Base-by-base conservation (phyloP, 2,888 invertebrate genomes). In the Drosophila differens region DNA sequence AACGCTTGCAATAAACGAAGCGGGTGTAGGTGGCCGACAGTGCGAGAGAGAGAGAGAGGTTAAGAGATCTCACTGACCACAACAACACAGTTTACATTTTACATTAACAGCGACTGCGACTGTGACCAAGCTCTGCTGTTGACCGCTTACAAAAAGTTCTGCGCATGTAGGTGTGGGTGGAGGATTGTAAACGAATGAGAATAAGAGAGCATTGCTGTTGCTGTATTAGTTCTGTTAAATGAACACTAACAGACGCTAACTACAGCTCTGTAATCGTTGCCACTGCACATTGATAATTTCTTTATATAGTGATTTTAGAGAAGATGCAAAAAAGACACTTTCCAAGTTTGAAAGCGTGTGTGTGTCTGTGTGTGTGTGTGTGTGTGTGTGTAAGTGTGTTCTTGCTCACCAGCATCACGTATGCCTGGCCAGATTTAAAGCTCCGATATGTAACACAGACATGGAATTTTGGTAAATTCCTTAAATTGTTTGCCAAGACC, bases 401-500 rank as follows among this genome's bases (percentile, higher is more conserved):
- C 16, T 16, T 47, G 9, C 9, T 25, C 25, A 47, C 16, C 4
- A 66, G 60, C 54, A 66, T 65, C 66, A 80, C 65, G 77, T 70
- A 61, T 70, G 44, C 39, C 60, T 37, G 39, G n/a, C 12, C 41
- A 81, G 81, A 81, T 80, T 39, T 49, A 32, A 79, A 72, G 68
- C 65, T 53, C 60, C n/a, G 79, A 79, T 79, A 79, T 73, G 81
- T 69, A 77, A 74, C 61, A 69, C 63, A 74, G 39, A 55, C 73
- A 73, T 57, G 66, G 63, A 65, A 60, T 71, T 75, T 62, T 44
- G 72, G 41, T 54, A 37, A 74, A 79, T 79, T 79, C 79, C 79
- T 79, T 73, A 79, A 73, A 79, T 79, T 76, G 79, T 79, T 79
- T 76, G 79, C 72, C 63, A 63, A 79, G 80, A 79, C 79, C 79